Evolutionary conservation across 1,140 invertebrate genomes (phyloP), one percentile per base, ranked within the genome.

Genomic region (Neodiprion pinetum): DNA sequence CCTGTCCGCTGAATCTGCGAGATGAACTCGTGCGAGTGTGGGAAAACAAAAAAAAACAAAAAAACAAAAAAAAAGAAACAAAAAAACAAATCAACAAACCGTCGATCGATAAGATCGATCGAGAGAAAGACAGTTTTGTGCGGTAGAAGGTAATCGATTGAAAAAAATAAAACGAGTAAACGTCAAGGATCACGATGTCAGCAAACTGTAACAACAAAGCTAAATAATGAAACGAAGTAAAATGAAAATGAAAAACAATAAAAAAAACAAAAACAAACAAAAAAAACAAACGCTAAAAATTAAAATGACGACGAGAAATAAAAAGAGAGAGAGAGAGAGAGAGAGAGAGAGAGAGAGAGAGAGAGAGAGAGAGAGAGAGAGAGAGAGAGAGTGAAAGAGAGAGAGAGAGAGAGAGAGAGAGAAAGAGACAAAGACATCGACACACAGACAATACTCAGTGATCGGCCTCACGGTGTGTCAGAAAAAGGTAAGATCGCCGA

Each of bases 401-500:
- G 75, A 81, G 74, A 81, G 75, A 77, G 76, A 82, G 77, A 69
- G 17, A 68, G 21, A 68, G 67, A 68, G 9, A 77, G 72, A 76
- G 72, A 77, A 70, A 74, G 72, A 79, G 72, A 79, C 75, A 77
- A 70, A 75, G 75, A 78, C 78, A 75, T 76, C 72, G 76, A 75
- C 78, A 78, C 69, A 80, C 75, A 79, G 74, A 77, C 67, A 40
- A 17, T 80, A 79, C 85, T 82, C 84, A 87, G 83, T 86, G 80
- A 82, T 79, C 72, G 78, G 80, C 77, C 67, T 72, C 76, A 81
- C 80, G 83, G 10, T 11, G 83, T 86, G 84, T 84, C 83, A 82
- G 72, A 80, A 80, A 82, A 82, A 87, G 85, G 86, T 86, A 86
- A 87, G 85, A 80, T 53, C 74, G 73, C 72, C 76, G 67, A 1